Evolutionary conservation across 2,888 invertebrate species (phyloP).

Genomic region (Drosophila nr. medialis): DNA sequence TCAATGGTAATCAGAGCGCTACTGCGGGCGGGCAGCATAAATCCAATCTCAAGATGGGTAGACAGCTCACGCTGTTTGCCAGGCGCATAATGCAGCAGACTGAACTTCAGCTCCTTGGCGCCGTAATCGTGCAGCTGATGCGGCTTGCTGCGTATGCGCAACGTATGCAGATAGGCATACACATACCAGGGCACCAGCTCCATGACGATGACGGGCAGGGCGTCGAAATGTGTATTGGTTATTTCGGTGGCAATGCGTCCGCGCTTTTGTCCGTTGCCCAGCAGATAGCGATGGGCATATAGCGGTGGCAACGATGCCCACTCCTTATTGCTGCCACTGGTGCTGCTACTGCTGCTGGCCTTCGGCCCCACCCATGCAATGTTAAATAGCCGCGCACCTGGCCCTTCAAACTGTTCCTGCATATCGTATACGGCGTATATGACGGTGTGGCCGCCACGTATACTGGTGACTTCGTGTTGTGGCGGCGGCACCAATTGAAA

Average conservation of each 20-base stretch:
- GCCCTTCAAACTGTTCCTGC: constrained; percentile 82
- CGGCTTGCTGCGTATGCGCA: constrained; percentile 83
- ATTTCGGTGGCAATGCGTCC: constrained; percentile 95
- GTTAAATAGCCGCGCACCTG: constrained; percentile 87
- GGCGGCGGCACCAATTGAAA: constrained; percentile 89
- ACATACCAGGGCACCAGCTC: constrained; percentile 97
- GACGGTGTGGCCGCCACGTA: constrained; percentile 89
- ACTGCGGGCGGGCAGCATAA: constrained; percentile 92
- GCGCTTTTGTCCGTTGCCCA: constrained; percentile 95
- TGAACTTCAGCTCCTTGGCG: constrained; percentile 84
- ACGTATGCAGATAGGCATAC: constrained; percentile 94
- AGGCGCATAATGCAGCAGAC: constrained; percentile 88
- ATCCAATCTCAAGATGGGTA: constrained; percentile 94
- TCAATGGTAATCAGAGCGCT: constrained; percentile 93
- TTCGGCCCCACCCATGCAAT: constrained; percentile 86
- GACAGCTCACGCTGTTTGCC: constrained; percentile 93
- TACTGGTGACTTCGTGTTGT: constrained; percentile 86
- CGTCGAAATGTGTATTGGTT: constrained; percentile 91
- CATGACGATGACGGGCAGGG: constrained; percentile 91
- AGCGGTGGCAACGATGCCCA: constrained; percentile 87
- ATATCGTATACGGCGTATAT: constrained; percentile 90
- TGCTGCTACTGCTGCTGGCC: constrained; percentile 28
- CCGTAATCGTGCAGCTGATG: constrained; percentile 46
- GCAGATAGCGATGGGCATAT: constrained; percentile 91
- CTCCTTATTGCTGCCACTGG: constrained; percentile 27